Evolutionary conservation across 2,888 invertebrate species (phyloP).

Genomic region (Pammene aurita): DNA sequence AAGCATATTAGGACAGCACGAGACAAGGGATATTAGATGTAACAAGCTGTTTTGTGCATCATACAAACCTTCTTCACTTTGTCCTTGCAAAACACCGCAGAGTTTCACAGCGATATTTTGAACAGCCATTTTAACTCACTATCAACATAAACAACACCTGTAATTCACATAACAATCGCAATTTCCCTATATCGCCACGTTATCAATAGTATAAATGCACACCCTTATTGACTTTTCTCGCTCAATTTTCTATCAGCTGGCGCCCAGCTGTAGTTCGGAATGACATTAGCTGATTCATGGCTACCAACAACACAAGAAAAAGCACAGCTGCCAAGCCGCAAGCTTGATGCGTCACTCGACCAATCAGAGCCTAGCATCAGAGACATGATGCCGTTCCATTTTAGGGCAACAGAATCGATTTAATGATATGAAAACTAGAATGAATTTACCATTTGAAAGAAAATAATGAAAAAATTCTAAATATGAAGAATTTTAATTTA

Average conservation of each 20-base stretch:
- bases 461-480: background rate
- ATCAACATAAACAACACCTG: slow-evolving; percentile 50
- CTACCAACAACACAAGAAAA: slow-evolving; percentile 57
- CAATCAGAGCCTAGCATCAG: slow-evolving; percentile 62
- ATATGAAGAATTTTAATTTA: too few relatives aligned
- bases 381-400: slow-evolving; percentile 53
- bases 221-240: slow-evolving; percentile 74
- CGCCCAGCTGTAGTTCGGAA: slow-evolving; percentile 72
- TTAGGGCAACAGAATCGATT: slow-evolving; percentile 41
- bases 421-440: background rate
- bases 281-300: slow-evolving; percentile 61
- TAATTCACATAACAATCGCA: slow-evolving; percentile 51
- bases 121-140: slow-evolving; percentile 61
- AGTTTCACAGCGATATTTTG: slow-evolving; percentile 84
- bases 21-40: background rate
- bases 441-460: background rate
- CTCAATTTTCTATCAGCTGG: slow-evolving; percentile 80
- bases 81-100: slow-evolving; percentile 80
- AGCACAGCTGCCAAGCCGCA: slow-evolving; percentile 49
- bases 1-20: too few relatives aligned
- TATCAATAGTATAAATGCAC: slow-evolving; percentile 58
- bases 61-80: slow-evolving; percentile 75
- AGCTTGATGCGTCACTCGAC: slow-evolving; percentile 51
- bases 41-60: slow-evolving; percentile 3
- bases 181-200: slow-evolving; percentile 55